Percentiles rank a stretch among this genome's conserved stretches.
Evolutionary conservation across 2,797 vertebrate genomes (phyloP).

Genomic region (Acanthurus tractus): DNA sequence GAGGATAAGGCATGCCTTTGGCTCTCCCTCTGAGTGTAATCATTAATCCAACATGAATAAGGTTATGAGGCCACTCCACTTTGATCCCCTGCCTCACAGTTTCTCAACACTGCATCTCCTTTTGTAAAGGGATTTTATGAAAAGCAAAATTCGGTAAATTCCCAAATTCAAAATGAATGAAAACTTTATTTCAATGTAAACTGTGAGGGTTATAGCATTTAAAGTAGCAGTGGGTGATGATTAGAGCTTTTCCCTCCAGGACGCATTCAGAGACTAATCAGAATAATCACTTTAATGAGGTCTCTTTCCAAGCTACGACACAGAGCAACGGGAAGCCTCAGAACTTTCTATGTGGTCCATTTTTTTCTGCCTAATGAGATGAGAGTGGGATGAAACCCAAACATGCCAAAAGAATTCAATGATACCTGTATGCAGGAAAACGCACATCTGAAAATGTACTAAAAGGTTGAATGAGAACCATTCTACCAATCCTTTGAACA

Average conservation of each 20-base stretch:
- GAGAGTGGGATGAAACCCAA: conserved; percentile 42
- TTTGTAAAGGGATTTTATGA: too few relatives aligned
- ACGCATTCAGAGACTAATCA: conserved; percentile 68
- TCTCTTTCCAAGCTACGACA: conserved; percentile 48
- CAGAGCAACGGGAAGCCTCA: conserved; percentile 28
- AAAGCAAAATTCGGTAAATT: conserved; percentile 25
- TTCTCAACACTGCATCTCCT: not conserved
- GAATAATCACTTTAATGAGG: conserved; percentile 73
- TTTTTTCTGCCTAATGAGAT: conserved; percentile 49
- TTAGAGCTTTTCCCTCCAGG: conserved; percentile 61
- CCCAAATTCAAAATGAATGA: conserved; percentile 24
- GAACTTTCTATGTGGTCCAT: conserved; percentile 47
- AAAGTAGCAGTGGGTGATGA: conserved; percentile 56
- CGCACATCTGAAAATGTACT: not conserved
- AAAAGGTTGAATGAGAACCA: too few relatives aligned
- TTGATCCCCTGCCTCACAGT: conserved; percentile 12
- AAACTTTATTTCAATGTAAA: conserved; percentile 38
- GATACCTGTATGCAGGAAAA: not conserved
- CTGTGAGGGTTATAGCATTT: conserved; percentile 37
- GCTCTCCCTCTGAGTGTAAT: not conserved
- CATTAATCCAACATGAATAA: conserved; percentile 30
- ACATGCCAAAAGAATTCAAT: conserved; percentile 14
- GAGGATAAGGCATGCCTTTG: conserved; percentile 1
- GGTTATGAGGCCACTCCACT: not conserved
- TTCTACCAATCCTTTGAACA: too few relatives aligned